These are phyloP conservation scores for Pyrgus malvae DNA, from an alignment of 2,888 invertebrate genomes.

Conservation along the genomic window DNA sequence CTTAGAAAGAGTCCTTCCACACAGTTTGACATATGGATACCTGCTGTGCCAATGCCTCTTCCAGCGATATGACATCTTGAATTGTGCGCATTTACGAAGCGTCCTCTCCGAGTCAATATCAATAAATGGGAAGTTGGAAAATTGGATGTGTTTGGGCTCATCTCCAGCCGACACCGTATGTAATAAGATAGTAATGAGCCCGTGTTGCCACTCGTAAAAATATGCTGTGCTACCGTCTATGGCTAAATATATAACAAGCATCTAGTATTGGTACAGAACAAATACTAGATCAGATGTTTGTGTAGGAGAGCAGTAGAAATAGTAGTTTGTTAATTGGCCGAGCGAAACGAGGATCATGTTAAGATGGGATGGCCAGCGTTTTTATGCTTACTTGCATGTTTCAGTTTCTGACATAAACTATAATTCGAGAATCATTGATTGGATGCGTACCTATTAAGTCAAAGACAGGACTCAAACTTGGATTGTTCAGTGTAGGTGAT, in stretches of 20 bases:
- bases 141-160: conserved; percentile 80
- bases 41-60: conserved; percentile 40
- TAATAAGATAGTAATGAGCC: conserved; percentile 80
- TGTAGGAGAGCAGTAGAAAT: background rate
- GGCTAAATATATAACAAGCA: conserved; percentile 69
- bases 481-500: too few species aligned
- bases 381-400: too few species aligned
- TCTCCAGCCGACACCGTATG: conserved; percentile 61
- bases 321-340: too few species aligned
- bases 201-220: conserved; percentile 73
- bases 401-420: too few species aligned
- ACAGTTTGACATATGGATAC: background rate
- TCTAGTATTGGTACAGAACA: background rate
- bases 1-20: too few species aligned
- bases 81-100: conserved; percentile 59
- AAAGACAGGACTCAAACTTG: too few species aligned
- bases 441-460: too few species aligned
- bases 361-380: too few species aligned
- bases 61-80: conserved; percentile 49
- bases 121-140: conserved; percentile 80
- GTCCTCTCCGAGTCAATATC: conserved; percentile 80
- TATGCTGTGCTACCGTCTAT: conserved; percentile 70
- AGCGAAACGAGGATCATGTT: too few species aligned
- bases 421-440: too few species aligned
- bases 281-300: background rate